phyloP scores from a whole-genome alignment of 2,797 vertebrate genomes.

The Poecilia velifera region DNA sequence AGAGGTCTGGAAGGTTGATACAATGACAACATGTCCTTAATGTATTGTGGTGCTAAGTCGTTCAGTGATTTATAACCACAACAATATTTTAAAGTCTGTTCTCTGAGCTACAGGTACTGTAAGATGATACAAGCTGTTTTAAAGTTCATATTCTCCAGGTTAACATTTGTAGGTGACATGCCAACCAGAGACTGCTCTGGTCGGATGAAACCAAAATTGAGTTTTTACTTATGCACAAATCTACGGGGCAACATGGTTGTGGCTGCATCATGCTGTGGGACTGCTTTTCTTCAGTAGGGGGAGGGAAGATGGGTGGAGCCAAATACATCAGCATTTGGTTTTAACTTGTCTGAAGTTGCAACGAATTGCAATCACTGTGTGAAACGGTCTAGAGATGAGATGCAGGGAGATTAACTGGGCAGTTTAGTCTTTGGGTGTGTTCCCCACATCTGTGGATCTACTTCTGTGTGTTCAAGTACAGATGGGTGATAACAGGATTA shows the following conservation, averaged over 20 bases:
- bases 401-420: conserved; percentile 50
- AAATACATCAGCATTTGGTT: neutral
- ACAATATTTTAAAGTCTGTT: too few species aligned
- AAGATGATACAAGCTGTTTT: neutral
- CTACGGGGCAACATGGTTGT: neutral
- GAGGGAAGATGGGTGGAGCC: neutral
- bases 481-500: conserved; percentile 48
- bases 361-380: conserved; percentile 4
- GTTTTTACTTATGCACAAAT: neutral
- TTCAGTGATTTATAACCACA: too few species aligned
- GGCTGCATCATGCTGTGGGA: neutral
- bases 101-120: neutral
- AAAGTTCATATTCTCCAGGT: neutral
- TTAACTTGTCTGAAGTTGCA: neutral
- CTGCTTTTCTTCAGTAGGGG: neutral
- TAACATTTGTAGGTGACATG: neutral
- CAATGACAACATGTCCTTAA: too few species aligned
- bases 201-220: neutral
- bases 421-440: conserved; percentile 12
- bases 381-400: conserved; percentile 36
- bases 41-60: too few species aligned
- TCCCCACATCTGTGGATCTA: conserved; percentile 9
- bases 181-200: neutral
- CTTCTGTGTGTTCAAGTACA: conserved; percentile 41
- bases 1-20: too few species aligned